Evolutionary conservation across 2,888 invertebrate genomes (phyloP), one percentile per base, ranked within the genome.

Genomic region (Eupithecia subfuscata): DNA sequence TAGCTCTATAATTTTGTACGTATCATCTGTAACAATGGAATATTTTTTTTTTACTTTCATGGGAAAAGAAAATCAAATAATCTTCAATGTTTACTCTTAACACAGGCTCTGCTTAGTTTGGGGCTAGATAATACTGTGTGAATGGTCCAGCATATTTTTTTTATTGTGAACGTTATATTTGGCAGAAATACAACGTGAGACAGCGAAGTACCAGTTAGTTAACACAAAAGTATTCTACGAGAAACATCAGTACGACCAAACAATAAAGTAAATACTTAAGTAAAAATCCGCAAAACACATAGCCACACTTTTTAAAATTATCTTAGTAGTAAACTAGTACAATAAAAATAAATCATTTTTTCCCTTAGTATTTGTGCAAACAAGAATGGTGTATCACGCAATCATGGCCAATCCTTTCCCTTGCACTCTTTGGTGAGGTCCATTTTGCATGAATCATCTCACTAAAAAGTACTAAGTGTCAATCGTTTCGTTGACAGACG

Each of bases 1-100:
- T 16, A 73, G 22, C 22, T 74, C 64, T 64, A 74, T 37, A 1
- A 73, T 68, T 68, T 60, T 65, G 65, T 69, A 73, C 22, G 60
- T 43, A 34, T 63, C 60, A 69, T 63, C 73, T 73, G 69, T 34
- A 73, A 73, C 18, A 68, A 72, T 56, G 30, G 12, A 6, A 22
- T 56, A 48, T 34, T 34, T 18, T 30, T 18, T 30, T 30, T 30
- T 64, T 34, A 64, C 16, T 64, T 18, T 7, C 60, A 60, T 4
- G n/a, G 9, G 48, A 22, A 56, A 1, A 56, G 9, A 25, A 12
- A 60, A 60, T 25, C 12, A 14, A n/a, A 11, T 52, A 52, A 52
- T 52, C 7, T 56, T 22, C n/a, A n/a, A n/a, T 48, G 11, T 52
- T 18, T 52, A 22, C 56, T 1, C 52, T 6, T 9, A 22, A 56